phyloP scores from a whole-genome alignment of 2,797 vertebrate species.

The Enteromius mattozi region DNA sequence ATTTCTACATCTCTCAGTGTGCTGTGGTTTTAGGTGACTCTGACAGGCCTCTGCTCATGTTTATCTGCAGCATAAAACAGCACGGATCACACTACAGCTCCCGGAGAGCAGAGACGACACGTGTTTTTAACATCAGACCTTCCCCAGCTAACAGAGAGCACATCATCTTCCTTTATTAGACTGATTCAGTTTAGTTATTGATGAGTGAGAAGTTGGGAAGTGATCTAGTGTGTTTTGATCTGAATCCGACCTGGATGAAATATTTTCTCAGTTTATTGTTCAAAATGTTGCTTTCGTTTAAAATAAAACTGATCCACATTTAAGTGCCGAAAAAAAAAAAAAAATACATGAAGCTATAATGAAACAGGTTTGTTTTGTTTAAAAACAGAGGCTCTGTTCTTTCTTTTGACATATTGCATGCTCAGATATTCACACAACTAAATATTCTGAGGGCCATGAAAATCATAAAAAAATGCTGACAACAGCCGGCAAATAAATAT shows the following conservation, averaged over 20 bases:
- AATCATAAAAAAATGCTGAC: not conserved
- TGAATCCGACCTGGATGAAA: not conserved
- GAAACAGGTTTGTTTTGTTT: not conserved
- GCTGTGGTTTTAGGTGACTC: conserved; percentile 82
- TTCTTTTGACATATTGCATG: not conserved
- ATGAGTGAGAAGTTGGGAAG: not conserved
- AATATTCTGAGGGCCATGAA: not conserved
- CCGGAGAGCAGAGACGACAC: conserved; percentile 77
- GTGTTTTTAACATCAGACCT: conserved; percentile 83
- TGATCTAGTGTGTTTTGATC: not conserved
- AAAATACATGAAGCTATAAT: not conserved
- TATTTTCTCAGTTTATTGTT: not conserved
- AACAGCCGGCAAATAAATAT: not conserved
- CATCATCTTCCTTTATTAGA: too few relatives aligned
- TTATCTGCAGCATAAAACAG: conserved; percentile 87
- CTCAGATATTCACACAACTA: not conserved
- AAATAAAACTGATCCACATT: not conserved
- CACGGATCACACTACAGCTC: conserved; percentile 70
- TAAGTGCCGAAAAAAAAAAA: not conserved
- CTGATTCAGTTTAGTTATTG: not conserved
- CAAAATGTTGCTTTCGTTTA: not conserved
- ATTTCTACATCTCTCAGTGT: conserved; percentile 78
- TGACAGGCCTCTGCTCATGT: conserved; percentile 83
- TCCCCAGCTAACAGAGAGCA: not conserved
- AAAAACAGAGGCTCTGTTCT: not conserved